A percentile compares a stretch with the other conserved stretches of the same genome.
phyloP scores from a whole-genome alignment of 2,888 invertebrate species.

The Ophonus ardosiacus region DNA sequence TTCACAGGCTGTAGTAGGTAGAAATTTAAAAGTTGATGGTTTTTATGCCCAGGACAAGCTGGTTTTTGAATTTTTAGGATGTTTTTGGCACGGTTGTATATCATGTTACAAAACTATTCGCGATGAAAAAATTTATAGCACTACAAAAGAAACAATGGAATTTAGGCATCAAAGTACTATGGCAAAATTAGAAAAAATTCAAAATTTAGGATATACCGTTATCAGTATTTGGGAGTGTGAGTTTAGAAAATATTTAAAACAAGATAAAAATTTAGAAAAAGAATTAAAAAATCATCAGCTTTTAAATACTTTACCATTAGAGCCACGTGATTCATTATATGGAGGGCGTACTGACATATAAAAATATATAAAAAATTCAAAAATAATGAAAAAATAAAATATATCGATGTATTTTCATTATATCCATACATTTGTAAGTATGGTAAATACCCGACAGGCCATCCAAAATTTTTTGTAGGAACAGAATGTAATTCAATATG shows the following conservation, averaged over 20 bases:
- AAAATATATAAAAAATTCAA: conserved; percentile 11
- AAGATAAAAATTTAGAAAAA: no score
- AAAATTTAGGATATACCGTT: background rate
- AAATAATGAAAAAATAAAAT: conserved; percentile 49
- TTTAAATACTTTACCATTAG: no score
- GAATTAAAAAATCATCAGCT: no score
- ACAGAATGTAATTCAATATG: background rate
- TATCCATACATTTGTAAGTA: conserved; percentile 51
- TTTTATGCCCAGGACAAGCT: background rate
- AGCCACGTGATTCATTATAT: conserved; percentile 11
- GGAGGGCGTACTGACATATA: conserved; percentile 32
- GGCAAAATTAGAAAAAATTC: background rate
- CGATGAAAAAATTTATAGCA: no score
- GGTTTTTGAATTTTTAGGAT: background rate
- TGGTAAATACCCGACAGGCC: conserved; percentile 19
- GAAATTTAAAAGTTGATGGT: background rate
- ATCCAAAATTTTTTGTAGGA: conserved; percentile 44
- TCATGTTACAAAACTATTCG: background rate
- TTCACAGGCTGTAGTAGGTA: no score
- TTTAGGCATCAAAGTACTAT: background rate
- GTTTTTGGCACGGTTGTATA: no score
- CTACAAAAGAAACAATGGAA: conserved; percentile 4
- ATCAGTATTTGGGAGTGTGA: conserved; percentile 29
- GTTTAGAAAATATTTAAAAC: conserved; percentile 10
- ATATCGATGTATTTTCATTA: conserved; percentile 51